phyloP scores from a whole-genome alignment of 2,113 vertebrate species.

The Crocuta crocuta region DNA sequence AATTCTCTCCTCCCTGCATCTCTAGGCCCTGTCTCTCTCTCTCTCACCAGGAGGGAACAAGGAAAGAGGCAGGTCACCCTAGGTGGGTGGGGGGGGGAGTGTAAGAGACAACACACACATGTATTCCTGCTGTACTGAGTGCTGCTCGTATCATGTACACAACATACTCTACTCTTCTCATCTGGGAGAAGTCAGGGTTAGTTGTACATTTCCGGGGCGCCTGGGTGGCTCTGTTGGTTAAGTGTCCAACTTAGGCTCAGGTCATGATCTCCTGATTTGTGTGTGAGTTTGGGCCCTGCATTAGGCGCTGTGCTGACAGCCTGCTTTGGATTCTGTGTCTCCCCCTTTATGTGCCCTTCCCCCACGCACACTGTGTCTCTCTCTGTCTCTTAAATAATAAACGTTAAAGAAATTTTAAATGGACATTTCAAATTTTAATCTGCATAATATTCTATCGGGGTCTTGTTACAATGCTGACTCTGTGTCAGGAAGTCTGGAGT shows the following conservation, averaged over 20 bases:
- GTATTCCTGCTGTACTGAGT: neutral
- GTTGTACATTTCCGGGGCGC: neutral
- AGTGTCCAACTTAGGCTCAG: no score
- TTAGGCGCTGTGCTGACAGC: no score
- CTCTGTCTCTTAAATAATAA: no score
- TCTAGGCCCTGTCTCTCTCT: no score
- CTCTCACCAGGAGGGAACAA: neutral
- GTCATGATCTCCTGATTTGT: no score
- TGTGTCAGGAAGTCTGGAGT: neutral
- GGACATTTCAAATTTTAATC: neutral
- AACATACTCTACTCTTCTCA: neutral
- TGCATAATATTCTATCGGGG: neutral
- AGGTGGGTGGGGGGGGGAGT: neutral
- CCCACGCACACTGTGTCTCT: no score
- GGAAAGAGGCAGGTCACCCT: neutral
- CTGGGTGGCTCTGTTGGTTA: no score
- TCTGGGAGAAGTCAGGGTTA: neutral
- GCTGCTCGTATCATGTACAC: neutral
- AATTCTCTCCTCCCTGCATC: no score
- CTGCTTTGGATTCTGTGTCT: no score
- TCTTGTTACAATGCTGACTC: neutral
- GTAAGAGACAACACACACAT: neutral
- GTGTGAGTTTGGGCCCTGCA: no score
- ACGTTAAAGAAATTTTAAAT: no score
- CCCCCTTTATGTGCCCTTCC: no score